Evolutionary conservation across 2,113 vertebrate genomes (phyloP).

Genomic region (Labeo rohita): DNA sequence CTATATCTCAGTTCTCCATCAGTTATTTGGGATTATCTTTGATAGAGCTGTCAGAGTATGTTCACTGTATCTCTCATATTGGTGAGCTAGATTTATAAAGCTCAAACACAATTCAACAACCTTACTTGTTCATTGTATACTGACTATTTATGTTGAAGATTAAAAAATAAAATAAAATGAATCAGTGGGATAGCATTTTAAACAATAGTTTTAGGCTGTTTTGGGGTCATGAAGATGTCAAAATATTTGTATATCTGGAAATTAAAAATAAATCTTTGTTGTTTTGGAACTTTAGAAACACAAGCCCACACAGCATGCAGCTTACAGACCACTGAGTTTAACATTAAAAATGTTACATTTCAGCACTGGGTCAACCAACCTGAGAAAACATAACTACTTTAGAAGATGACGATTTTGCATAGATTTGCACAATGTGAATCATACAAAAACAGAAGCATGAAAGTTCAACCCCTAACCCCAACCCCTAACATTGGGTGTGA

Average conservation of each 20-base stretch:
- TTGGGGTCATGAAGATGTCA: neutral
- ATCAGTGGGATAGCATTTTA: neutral
- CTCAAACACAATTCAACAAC: neutral
- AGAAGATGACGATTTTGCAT: no score
- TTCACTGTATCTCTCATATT: neutral
- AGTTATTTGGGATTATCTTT: constrained; percentile 20
- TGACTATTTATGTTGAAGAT: constrained; percentile 69
- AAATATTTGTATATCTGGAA: neutral
- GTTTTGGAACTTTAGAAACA: neutral
- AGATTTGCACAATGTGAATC: no score
- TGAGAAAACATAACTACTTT: no score
- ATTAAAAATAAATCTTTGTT: neutral
- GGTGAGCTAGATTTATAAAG: neutral
- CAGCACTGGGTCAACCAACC: no score
- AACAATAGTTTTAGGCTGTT: neutral
- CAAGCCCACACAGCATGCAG: neutral
- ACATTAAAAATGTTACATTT: no score
- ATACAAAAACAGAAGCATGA: no score
- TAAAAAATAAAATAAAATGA: neutral
- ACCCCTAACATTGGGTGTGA: no score
- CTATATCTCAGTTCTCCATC: constrained; percentile 12
- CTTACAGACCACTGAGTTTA: no score
- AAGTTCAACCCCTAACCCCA: no score
- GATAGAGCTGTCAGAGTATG: constrained; percentile 13
- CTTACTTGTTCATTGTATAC: neutral